Conservation (phyloP, 2,888 invertebrate genomes). For the Brachyptera putata region DNA sequence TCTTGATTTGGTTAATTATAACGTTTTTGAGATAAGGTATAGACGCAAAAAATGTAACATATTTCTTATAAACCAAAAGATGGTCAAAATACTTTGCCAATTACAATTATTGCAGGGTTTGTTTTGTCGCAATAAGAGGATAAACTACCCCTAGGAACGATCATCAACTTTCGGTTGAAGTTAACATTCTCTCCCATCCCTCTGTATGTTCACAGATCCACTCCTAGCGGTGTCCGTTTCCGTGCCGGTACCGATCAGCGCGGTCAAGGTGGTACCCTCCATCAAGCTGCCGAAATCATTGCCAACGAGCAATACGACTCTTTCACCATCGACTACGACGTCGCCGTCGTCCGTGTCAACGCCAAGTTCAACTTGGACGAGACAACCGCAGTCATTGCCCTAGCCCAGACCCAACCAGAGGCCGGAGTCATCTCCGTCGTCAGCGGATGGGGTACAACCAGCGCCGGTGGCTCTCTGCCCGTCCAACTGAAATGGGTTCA, state of each 20-base stretch:
- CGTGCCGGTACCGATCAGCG: constrained; percentile 54
- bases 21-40: no score
- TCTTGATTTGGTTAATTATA: no score
- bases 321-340: constrained; percentile 54
- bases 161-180: no score
- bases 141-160: no score
- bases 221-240: constrained; percentile 36
- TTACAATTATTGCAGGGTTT: no score
- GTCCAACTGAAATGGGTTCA: neutral
- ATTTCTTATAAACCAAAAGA: no score
- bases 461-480: constrained; percentile 33
- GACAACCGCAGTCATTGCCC: constrained; percentile 44
- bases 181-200: no score
- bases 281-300: constrained; percentile 48
- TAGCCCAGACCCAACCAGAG: neutral
- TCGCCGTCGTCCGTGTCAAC: constrained; percentile 53
- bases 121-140: no score
- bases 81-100: no score
- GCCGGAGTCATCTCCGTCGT: constrained; percentile 35
- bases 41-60: no score
- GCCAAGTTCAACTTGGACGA: constrained; percentile 47
- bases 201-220: neutral
- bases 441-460: constrained; percentile 41
- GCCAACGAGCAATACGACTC: constrained; percentile 52
- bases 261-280: constrained; percentile 48